Conservation (phyloP, 1,140 invertebrate species). For the Drosophila nigrodunni region DNA sequence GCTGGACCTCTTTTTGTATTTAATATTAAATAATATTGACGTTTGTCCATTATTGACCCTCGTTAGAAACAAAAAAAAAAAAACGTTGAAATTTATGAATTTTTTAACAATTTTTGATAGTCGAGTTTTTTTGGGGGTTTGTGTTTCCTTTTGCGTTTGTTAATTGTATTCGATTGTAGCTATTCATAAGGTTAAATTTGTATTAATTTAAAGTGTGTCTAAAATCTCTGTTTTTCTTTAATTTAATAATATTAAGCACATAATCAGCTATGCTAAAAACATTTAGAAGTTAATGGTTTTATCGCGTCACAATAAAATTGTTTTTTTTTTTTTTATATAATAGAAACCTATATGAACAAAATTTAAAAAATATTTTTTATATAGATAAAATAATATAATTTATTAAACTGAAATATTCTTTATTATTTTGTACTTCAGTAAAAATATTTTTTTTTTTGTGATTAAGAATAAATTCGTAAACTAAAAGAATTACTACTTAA, state of each 20-base stretch:
- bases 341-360: too few relatives aligned
- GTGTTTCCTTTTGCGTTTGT: background rate
- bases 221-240: background rate
- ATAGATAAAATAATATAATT: too few relatives aligned
- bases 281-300: too few relatives aligned
- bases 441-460: too few relatives aligned
- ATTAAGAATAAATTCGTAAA: too few relatives aligned
- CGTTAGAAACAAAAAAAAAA: constrained; percentile 50
- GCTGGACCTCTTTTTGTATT: constrained; percentile 44
- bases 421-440: too few relatives aligned
- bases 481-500: too few relatives aligned
- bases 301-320: too few relatives aligned
- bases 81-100: constrained; percentile 34
- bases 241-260: background rate
- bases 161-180: background rate
- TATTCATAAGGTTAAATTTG: background rate
- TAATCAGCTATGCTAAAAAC: too few relatives aligned
- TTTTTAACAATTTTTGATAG: constrained; percentile 25
- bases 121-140: background rate
- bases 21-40: constrained; percentile 75
- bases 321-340: too few relatives aligned
- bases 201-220: background rate
- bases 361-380: too few relatives aligned
- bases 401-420: too few relatives aligned
- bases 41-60: constrained; percentile 65